Conservation (phyloP, 1,140 invertebrate genomes). For the Bombyx mori region ASM3026992v2 NC_085114.1:1304001-1304500, state of each 20-base stretch:
- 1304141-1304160: conserved; percentile 65
- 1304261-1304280: conserved; percentile 15
- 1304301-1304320: background rate
- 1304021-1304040: conserved; percentile 21
- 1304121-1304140: conserved; percentile 23
- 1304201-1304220: conserved; percentile 32
- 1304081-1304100: conserved; percentile 38
- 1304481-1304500: too few species aligned
- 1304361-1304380: too few species aligned
- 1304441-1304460: too few species aligned
- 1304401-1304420: too few species aligned
- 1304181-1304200: conserved; percentile 36
- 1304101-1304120: conserved; percentile 15
- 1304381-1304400: too few species aligned
- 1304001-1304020: too few species aligned
- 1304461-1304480: too few species aligned
- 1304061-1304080: conserved; percentile 5
- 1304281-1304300: conserved; percentile 10
- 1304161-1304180: conserved; percentile 54
- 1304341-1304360: too few species aligned
- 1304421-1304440: too few species aligned
- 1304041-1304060: background rate
- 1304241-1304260: too few species aligned
- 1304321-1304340: too few species aligned
- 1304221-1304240: conserved; percentile 32